Percentiles rank a stretch among this genome's conserved stretches.
Evolutionary conservation across 1,140 invertebrate genomes (phyloP).

Genomic region (Lepidurus apus): DNA sequence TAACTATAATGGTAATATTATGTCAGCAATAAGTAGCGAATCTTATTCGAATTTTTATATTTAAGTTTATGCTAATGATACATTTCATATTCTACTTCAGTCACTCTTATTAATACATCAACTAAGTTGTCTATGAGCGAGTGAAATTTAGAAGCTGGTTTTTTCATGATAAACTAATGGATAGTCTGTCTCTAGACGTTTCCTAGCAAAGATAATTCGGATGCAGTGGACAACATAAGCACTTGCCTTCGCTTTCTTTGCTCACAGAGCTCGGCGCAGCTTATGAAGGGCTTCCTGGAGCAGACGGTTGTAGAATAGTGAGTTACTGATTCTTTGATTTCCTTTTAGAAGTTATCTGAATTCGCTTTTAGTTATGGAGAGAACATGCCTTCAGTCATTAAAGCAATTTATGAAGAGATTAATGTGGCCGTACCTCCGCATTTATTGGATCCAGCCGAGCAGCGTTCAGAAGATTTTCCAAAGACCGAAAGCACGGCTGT

Average conservation of each 20-base stretch:
- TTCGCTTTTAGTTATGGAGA: background rate
- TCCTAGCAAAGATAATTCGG: background rate
- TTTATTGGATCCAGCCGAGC: background rate
- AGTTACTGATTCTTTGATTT: background rate
- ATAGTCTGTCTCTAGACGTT: background rate
- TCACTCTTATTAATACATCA: too few species aligned
- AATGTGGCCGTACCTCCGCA: background rate
- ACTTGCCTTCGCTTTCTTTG: background rate
- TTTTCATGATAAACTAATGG: too few species aligned
- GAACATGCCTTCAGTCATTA: background rate
- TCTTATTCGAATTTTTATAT: too few species aligned
- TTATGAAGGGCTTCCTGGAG: background rate
- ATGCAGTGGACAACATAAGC: background rate
- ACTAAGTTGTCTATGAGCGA: too few species aligned
- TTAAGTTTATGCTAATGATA: too few species aligned
- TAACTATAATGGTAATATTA: too few species aligned
- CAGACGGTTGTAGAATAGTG: background rate
- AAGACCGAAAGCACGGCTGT: background rate
- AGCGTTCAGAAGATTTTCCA: background rate
- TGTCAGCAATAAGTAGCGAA: too few species aligned
- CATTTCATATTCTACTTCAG: too few species aligned
- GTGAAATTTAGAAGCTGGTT: too few species aligned
- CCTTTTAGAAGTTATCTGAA: background rate
- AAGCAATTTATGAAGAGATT: background rate
- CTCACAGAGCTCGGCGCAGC: background rate